Evolutionary conservation across 2,113 vertebrate genomes (phyloP), one percentile per base, ranked within the genome.

Genomic region (Megaleporinus macrocephalus): DNA sequence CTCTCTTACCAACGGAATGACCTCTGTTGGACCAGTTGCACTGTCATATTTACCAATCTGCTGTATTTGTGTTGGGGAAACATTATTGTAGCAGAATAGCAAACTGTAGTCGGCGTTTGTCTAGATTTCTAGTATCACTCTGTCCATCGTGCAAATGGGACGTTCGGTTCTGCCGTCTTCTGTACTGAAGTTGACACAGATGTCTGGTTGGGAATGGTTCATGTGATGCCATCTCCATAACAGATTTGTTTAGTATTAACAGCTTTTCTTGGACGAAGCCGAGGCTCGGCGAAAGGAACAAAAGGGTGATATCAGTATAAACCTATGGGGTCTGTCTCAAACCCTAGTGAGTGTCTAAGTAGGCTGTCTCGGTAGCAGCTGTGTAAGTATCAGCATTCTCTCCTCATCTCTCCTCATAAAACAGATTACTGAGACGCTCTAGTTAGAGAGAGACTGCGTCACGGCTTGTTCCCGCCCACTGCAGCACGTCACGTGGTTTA

Each of bases 81-180:
- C 29, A 41, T 68, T 22, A 69, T 22, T 41, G 65, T 69, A 36
- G 65, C 65, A 69, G 65, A 69, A 69, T 41, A 69, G 65, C 33
- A 36, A 30, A 69, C 33, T 69, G 65, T 69, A 61, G 57, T 26
- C 26, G 57, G 26, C n/a, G 0, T 61, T 61, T 11, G 22, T 61
- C 57, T 26, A 24, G 0, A 13, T 26, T 61, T 61, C n/a, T 61
- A 5, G 22, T 47, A 26, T 49, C n/a, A 41, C 62, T 22, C 47
- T 70, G 76, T 68, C 26, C 12, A 53, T 26, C 2, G 63, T 55
- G 63, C 26, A 18, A 30, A 68, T 73, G 69, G n/a, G 18, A 20
- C 41, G 79, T 75, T 61, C 33, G 47, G 24, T 82, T 15, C 29
- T 73, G 59, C 71, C 84, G 83, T 73, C 83, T 86, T 77, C 83